Percentiles rank a stretch among this genome's conserved stretches.
These are phyloP conservation scores for Castor canadensis DNA, from an alignment of 2,113 vertebrate genomes.

Conservation along the genomic window DNA sequence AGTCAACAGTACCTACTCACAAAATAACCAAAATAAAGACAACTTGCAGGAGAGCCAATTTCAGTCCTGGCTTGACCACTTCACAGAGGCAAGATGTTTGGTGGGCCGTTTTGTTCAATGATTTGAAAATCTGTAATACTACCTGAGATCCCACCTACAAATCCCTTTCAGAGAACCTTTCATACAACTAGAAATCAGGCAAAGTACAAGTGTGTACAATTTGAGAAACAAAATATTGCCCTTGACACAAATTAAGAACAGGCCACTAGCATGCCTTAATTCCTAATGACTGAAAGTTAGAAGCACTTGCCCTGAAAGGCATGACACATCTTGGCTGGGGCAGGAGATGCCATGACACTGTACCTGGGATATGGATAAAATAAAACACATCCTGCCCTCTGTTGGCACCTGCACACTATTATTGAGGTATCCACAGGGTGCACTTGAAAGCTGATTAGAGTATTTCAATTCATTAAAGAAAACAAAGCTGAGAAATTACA, in stretches of 20 bases:
- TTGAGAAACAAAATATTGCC: background rate
- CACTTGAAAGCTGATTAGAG: too few species aligned
- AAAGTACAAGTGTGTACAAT: background rate
- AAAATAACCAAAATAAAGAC: background rate
- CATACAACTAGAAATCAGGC: background rate
- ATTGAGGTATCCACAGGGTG: too few species aligned
- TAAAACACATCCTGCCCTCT: too few species aligned
- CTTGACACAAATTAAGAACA: background rate
- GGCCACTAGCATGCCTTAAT: background rate
- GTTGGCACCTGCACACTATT: background rate
- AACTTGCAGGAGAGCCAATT: background rate
- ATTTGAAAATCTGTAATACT: background rate
- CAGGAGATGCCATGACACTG: background rate
- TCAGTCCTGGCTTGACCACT: too few species aligned
- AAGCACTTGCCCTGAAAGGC: background rate
- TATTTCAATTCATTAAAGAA: background rate
- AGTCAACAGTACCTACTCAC: background rate
- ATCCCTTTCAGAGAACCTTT: background rate
- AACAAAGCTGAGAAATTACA: background rate
- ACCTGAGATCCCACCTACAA: background rate
- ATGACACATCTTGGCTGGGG: too few species aligned
- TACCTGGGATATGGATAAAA: too few species aligned
- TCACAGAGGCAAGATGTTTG: too few species aligned
- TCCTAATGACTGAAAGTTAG: background rate
- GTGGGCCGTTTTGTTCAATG: background rate